Percentiles rank a stretch among this genome's conserved stretches.
These are phyloP conservation scores for Mus minutoides DNA, from an alignment of 2,797 vertebrate species.

Conservation along the genomic window DNA sequence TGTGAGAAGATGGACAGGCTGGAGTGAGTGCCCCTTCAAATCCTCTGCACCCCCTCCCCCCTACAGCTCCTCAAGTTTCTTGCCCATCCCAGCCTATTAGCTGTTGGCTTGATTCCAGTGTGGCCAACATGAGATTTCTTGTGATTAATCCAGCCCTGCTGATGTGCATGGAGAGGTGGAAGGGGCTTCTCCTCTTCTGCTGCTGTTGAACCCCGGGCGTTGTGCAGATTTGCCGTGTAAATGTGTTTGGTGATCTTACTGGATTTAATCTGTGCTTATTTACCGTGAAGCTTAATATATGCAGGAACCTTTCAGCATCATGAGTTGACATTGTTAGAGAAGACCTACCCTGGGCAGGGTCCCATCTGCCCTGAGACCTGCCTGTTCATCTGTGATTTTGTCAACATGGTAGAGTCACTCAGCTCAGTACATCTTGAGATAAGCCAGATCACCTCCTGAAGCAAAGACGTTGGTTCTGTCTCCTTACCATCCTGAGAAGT, in stretches of 20 bases:
- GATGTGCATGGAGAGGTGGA: background rate
- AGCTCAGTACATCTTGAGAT: background rate
- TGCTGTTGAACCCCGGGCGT: background rate
- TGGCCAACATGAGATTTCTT: fast-evolving
- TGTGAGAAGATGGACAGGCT: background rate
- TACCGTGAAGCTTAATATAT: background rate
- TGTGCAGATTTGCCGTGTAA: background rate
- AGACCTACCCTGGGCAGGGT: background rate
- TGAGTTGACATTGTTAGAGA: background rate
- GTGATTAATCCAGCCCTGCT: background rate
- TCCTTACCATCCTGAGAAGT: slow-evolving; percentile 15
- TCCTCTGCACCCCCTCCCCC: background rate
- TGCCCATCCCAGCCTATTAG: background rate
- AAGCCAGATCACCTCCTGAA: background rate
- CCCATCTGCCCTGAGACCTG: background rate
- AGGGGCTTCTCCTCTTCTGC: background rate
- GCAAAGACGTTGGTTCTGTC: slow-evolving; percentile 47
- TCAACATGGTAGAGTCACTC: background rate
- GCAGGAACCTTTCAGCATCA: background rate
- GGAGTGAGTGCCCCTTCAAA: background rate
- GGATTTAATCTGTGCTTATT: background rate
- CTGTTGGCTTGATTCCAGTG: background rate
- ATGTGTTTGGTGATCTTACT: background rate
- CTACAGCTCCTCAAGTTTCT: background rate
- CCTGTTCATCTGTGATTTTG: background rate